Base-by-base conservation (phyloP, 2,113 vertebrate genomes). In the Malurus melanocephalus region DNA sequence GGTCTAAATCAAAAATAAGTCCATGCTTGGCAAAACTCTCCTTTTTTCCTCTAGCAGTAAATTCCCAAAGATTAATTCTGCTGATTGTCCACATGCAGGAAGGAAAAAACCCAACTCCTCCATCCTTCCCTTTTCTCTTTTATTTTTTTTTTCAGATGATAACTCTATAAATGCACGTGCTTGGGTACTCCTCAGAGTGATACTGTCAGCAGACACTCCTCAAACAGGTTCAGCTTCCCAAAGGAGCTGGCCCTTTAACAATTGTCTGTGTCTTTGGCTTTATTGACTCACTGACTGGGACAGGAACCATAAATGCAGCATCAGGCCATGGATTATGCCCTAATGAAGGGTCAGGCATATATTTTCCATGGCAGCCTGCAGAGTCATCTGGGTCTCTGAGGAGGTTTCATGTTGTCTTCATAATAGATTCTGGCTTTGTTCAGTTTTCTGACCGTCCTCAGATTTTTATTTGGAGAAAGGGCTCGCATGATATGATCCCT, bases 391-490 rank as follows among this genome's bases (percentile, higher is more conserved):
- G 46, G 43, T 93, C 84, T 92, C 93, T 78, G 46, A 90, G 88
- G 90, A 93, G 12, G 1, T 85, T 69, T 93, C 72, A 61, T 67
- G 65, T 83, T 88, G 71, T 82, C 69, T 81, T 73, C 64, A 53
- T 68, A 61, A 88, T 7, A 40, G 55, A 27, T 84, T 87, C 23
- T 85, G 91, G 62, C 76, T 69, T 77, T 84, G 48, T 89, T 86
- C 35, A 33, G 68, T 66, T 91, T 79, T 78, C 88, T 92, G 61
- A 67, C 40, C 28, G 49, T 88, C 79, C 72, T 90, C 59, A 74
- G 18, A 49, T 42, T 87, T 79, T 92, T 90, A 71, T 67, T 90
- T 82, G 87, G 67, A 92, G 86, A 67, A 88, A 82, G 35, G 40
- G n/a, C 85, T 93, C 59, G 43, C 35, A 60, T 88, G 68, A 27